Evolutionary conservation across 2,888 invertebrate genomes (phyloP).

Genomic region (Agriopis aurantiaria): DNA sequence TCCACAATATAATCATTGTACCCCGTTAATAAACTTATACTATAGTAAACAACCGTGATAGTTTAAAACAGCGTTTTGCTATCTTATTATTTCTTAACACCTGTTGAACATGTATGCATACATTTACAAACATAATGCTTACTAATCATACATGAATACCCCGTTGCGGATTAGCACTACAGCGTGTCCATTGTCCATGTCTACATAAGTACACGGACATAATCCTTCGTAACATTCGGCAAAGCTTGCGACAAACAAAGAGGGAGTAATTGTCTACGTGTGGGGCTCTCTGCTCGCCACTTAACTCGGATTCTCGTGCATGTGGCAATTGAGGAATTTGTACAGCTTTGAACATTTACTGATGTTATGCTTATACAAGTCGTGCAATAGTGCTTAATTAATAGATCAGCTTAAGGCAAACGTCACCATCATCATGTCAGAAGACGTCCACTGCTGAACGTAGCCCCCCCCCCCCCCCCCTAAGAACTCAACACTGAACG

Average conservation of each 20-base stretch:
- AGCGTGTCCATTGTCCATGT: conserved; percentile 45
- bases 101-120: conserved; percentile 19
- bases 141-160: conserved; percentile 38
- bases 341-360: neutral
- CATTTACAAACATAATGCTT: conserved; percentile 21
- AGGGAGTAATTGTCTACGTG: conserved; percentile 37
- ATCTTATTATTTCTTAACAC: conserved; percentile 11
- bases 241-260: conserved; percentile 47
- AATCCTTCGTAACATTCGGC: conserved; percentile 47
- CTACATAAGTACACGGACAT: conserved; percentile 41
- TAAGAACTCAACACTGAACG: too few relatives aligned
- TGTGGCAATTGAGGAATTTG: conserved; percentile 1
- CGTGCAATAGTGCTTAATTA: neutral
- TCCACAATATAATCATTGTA: too few relatives aligned
- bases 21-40: too few relatives aligned
- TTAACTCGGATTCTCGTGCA: conserved; percentile 18
- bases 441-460: too few relatives aligned
- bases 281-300: conserved; percentile 6
- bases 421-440: too few relatives aligned
- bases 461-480: too few relatives aligned
- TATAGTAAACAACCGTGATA: too few relatives aligned
- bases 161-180: conserved; percentile 45
- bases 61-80: too few relatives aligned
- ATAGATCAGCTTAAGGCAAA: too few relatives aligned
- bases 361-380: neutral